Evolutionary conservation across 2,113 vertebrate genomes (phyloP), one percentile per base, ranked within the genome.

Genomic region (Donacobius atricapilla): DNA sequence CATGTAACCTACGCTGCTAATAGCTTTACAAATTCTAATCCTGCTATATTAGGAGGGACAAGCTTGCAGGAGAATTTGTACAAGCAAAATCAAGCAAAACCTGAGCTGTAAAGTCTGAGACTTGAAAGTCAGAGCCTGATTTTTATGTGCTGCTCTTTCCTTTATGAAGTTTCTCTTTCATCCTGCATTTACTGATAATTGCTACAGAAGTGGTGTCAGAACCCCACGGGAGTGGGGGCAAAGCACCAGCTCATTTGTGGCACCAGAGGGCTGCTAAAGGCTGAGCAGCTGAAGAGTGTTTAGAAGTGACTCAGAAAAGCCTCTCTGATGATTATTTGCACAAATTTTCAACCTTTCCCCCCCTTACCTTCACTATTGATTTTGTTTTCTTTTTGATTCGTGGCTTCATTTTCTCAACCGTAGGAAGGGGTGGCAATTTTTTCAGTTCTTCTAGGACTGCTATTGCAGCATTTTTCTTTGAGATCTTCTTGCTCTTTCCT

Each of bases 301-400:
- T 61, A 25, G 23, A 65, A 58, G 54, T 50, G 57, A 47, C 39
- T 77, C 51, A n/a, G n/a, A 68, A 85, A 69, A 4, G 4, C 21
- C 56, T 80, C 77, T 83, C 42, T 69, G 64, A 33, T 68, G 56
- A 71, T 35, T 71, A 83, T 63, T 94, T 84, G 6, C 47, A 60
- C 66, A 50, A 33, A 84, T 51, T 73, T 35, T 47, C 65, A 72
- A 11, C 37, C 54, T 54, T 61, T 51, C 35, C 25, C 39, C 39
- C 16, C 78, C 94, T 97, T 97, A 99, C 99, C 98, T 99, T 99
- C 92, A 99, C 99, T 92, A 99, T 99, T 83, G 99, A 99, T 96
- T 99, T 99, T 75, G 99, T 99, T 99, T 99, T 99, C 99, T 99
- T 99, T 98, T 99, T 99, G 97, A 99, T 99, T 95, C 99, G 98